phyloP scores from a whole-genome alignment of 2,888 invertebrate genomes.

The Agonopterix heracliana region DNA sequence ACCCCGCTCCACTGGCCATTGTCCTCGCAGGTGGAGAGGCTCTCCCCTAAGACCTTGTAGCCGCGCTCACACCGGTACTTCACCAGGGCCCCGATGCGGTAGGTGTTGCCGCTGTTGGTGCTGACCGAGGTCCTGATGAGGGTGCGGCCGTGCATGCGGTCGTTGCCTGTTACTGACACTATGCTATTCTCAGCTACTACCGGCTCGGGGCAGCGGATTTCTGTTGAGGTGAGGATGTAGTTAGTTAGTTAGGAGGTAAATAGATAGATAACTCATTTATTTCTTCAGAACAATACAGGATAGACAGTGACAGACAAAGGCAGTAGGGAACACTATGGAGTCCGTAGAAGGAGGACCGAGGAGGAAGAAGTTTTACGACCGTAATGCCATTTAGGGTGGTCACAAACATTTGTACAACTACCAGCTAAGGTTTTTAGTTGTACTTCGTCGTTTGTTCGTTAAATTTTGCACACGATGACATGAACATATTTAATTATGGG shows the following conservation, averaged over 20 bases:
- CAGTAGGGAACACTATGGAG: no score
- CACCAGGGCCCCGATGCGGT: conserved; percentile 89
- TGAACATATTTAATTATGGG: no score
- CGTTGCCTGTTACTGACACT: conserved; percentile 92
- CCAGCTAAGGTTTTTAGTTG: neutral
- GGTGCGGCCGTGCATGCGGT: conserved; percentile 91
- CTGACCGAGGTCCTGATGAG: conserved; percentile 84
- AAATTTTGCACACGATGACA: no score
- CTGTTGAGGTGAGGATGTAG: conserved; percentile 50
- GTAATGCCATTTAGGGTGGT: no score
- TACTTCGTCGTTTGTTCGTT: no score
- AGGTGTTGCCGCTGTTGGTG: conserved; percentile 83
- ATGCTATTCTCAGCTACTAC: conserved; percentile 89
- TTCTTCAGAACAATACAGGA: no score
- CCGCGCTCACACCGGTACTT: conserved; percentile 94
- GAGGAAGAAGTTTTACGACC: no score
- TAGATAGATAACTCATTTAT: no score
- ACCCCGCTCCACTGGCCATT: conserved; percentile 90
- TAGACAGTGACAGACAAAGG: no score
- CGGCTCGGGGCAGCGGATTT: conserved; percentile 92
- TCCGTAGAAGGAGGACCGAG: no score
- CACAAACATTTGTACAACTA: neutral
- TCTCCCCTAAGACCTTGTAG: conserved; percentile 90
- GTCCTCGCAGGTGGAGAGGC: conserved; percentile 90
- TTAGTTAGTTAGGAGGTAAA: neutral